These are phyloP conservation scores for Conomelus anceps DNA, from an alignment of 2,888 invertebrate species.

Conservation along the genomic window DNA sequence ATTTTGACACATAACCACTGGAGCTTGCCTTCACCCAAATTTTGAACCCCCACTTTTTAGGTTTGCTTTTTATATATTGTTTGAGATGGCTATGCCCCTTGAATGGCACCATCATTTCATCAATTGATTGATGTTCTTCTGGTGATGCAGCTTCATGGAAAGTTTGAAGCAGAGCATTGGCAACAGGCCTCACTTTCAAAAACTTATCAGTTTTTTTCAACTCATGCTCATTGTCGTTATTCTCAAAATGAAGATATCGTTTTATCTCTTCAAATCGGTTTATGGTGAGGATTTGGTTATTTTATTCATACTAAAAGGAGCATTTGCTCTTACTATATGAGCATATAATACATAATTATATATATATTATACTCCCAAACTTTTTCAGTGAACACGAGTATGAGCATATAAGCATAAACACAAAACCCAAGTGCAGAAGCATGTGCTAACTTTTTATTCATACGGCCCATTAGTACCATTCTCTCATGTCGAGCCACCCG, in stretches of 20 bases:
- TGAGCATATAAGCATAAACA: too few species aligned
- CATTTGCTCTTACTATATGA: too few species aligned
- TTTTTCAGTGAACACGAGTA: too few species aligned
- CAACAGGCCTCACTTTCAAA: constrained; percentile 15
- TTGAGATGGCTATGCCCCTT: constrained; percentile 6
- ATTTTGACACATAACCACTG: constrained; percentile 3
- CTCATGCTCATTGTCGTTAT: constrained; percentile 1
- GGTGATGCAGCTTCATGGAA: constrained; percentile 1
- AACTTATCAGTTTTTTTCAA: constrained; percentile 10
- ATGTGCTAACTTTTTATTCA: too few species aligned
- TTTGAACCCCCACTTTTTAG: constrained; percentile 21
- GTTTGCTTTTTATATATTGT: constrained; percentile 11
- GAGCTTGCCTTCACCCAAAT: constrained; percentile 11
- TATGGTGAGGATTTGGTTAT: not conserved
- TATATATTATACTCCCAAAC: too few species aligned
- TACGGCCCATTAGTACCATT: too few species aligned
- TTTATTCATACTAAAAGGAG: too few species aligned
- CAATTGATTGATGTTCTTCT: constrained; percentile 12
- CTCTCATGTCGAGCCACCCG: too few species aligned
- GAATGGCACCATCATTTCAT: constrained; percentile 20
- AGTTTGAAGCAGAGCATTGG: not conserved
- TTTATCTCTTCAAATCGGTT: constrained; percentile 15
- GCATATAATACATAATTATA: too few species aligned
- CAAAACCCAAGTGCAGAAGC: too few species aligned
- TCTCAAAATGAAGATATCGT: constrained; percentile 11